Percentiles rank a stretch among this genome's conserved stretches.
phyloP scores from a whole-genome alignment of 2,113 vertebrate genomes.

The Notothenia rossii region DNA sequence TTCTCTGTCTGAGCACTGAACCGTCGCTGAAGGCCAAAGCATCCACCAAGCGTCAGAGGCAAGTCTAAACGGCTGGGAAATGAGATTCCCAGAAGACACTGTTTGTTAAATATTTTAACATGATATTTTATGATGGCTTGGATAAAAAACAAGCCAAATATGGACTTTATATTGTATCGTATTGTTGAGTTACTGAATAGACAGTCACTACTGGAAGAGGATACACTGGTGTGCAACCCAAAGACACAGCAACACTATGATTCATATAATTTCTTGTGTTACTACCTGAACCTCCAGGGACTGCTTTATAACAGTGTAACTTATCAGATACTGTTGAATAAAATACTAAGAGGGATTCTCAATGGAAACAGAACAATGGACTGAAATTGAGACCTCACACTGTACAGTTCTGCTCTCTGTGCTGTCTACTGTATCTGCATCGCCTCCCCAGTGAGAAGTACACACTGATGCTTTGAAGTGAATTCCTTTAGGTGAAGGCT shows the following conservation, averaged over 20 bases:
- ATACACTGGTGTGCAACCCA: conserved; percentile 47
- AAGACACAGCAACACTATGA: conserved; percentile 44
- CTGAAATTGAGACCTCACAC: conserved; percentile 29
- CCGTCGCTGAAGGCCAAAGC: conserved; percentile 58
- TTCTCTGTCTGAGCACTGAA: conserved; percentile 53
- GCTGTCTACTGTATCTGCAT: conserved; percentile 74
- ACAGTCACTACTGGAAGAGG: conserved; percentile 53
- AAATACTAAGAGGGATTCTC: conserved; percentile 41
- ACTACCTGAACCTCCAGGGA: conserved; percentile 49
- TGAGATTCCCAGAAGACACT: conserved; percentile 28
- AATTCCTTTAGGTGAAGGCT: conserved; percentile 13
- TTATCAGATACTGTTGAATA: conserved; percentile 54
- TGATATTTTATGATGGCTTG: conserved; percentile 24
- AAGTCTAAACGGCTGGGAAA: conserved; percentile 47
- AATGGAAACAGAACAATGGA: conserved; percentile 11
- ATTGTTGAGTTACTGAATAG: conserved; percentile 23
- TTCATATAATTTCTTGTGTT: conserved; percentile 34
- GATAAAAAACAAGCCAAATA: conserved; percentile 31
- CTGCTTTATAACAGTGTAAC: conserved; percentile 53
- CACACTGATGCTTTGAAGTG: conserved; percentile 25
- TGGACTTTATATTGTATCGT: conserved; percentile 32
- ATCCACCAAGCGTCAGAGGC: conserved; percentile 27
- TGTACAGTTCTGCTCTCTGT: conserved; percentile 62
- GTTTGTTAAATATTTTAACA: conserved; percentile 37
- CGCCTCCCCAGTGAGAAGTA: conserved; percentile 13